Base-by-base conservation (phyloP, 64 coral and sea anemone genomes). In the Dendrophyllia cribrosa region DNA sequence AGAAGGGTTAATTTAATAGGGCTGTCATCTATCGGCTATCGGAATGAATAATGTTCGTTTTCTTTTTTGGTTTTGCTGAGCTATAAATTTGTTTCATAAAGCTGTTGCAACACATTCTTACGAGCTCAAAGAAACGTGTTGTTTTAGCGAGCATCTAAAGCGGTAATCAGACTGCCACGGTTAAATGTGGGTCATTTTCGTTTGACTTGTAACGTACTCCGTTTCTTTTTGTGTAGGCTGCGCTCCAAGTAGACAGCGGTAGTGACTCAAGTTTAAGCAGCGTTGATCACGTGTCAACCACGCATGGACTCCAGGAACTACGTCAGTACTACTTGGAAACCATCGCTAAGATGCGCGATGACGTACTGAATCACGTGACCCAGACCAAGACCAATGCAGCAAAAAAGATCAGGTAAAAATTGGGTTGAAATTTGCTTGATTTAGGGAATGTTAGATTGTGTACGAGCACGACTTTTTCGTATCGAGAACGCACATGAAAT, bases 311-410 rank as follows among this genome's bases (percentile, higher is more conserved):
- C 10, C 81, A 99, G 51, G 91, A 99, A 51, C 73, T 99, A 4
- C 91, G 97, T 50, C 86, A 90, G 25, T 75, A 96, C 51, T 99
- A 99, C 88, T 73, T 99, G 76, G 97, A 95, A 16, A 99, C 97
- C 14, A 88, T 95, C 86, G 97, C 97, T 88, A 95, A 91, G 91
- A 93, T 99, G 90, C 91, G 94, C 6, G 83, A 96, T 69, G 97
- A 99, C 65, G 94, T 98, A 43, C 66, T 98, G 78, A 70, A 91
- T 59, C 96, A 98, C 59, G 93, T 95, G 11, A 90, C 90, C 50
- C 93, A 98, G 70, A 98, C 93, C 55, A 98, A 95, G 58, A 58
- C 82, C 23, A 95, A 87, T 75, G 96, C 96, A 24, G 96, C 96
- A 6, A 98, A 95, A 59, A 95, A 95, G 89, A 98, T 98, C 58